These are phyloP conservation scores for Dusona sp. DNA, from an alignment of 2,888 invertebrate genomes.

Conservation along the genomic window DNA sequence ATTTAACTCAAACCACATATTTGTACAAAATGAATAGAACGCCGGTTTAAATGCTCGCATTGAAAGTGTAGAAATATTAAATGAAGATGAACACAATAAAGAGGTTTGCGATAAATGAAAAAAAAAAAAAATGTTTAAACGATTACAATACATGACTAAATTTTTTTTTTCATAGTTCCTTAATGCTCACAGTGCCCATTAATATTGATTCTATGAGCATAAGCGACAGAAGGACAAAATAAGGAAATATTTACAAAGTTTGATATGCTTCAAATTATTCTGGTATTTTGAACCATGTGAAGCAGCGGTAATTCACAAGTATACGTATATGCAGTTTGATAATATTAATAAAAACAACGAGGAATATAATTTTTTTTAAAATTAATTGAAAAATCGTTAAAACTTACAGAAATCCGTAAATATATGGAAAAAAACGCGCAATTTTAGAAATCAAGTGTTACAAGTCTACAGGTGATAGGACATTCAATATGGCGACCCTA, in stretches of 20 bases:
- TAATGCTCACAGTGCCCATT: conserved; percentile 49
- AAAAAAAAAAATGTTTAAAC: neutral
- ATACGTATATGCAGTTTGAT: neutral
- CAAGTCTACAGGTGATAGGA: conserved; percentile 61
- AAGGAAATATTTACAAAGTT: neutral
- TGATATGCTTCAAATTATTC: neutral
- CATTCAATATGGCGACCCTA: conserved; percentile 81
- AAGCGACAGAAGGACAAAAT: neutral
- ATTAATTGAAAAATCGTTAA: neutral
- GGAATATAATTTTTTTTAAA: neutral
- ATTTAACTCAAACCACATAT: neutral
- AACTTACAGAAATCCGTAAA: neutral
- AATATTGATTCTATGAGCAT: conserved; percentile 50
- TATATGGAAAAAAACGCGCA: neutral
- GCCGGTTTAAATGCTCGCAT: neutral
- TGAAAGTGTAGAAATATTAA: neutral
- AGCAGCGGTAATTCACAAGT: neutral
- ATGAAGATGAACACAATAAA: neutral
- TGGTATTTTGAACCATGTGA: neutral
- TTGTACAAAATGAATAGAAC: neutral
- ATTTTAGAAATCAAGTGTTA: neutral
- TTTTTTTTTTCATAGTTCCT: neutral
- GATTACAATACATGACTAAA: too few relatives aligned
- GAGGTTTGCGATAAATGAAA: neutral
- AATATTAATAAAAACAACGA: neutral